phyloP scores from a whole-genome alignment of 2,113 vertebrate genomes.

The Eidolon helvum region DNA sequence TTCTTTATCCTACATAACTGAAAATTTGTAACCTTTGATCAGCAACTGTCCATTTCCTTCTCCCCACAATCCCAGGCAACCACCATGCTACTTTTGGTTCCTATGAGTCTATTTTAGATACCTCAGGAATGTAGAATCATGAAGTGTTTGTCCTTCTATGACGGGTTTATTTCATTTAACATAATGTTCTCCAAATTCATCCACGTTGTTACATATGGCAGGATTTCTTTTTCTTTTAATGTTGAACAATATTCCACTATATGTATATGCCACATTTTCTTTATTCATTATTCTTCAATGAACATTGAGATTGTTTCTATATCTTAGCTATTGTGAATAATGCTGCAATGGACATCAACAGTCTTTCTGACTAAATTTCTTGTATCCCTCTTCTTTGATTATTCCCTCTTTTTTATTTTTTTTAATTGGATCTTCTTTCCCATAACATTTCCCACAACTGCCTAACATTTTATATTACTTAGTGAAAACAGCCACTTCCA shows the following conservation, averaged over 20 bases:
- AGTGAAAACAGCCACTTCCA: neutral
- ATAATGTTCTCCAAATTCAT: neutral
- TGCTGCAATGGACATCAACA: neutral
- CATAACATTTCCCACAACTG: neutral
- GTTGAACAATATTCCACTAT: neutral
- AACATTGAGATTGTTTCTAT: neutral
- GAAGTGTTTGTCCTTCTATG: neutral
- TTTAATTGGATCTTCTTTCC: neutral
- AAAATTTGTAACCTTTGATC: neutral
- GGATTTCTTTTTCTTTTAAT: neutral
- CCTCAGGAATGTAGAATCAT: neutral
- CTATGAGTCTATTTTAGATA: neutral
- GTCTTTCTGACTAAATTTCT: neutral
- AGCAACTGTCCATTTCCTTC: neutral
- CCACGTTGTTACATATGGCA: neutral
- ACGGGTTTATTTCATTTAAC: neutral
- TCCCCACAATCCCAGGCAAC: neutral
- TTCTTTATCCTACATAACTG: neutral
- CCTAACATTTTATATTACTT: neutral
- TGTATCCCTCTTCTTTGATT: neutral
- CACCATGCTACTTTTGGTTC: neutral
- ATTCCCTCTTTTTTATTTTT: neutral
- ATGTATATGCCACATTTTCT: neutral
- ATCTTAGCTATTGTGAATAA: neutral
- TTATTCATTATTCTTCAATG: neutral